Evolutionary conservation across 1,140 invertebrate genomes (phyloP).

Genomic region (Eumeta japonica): DNA sequence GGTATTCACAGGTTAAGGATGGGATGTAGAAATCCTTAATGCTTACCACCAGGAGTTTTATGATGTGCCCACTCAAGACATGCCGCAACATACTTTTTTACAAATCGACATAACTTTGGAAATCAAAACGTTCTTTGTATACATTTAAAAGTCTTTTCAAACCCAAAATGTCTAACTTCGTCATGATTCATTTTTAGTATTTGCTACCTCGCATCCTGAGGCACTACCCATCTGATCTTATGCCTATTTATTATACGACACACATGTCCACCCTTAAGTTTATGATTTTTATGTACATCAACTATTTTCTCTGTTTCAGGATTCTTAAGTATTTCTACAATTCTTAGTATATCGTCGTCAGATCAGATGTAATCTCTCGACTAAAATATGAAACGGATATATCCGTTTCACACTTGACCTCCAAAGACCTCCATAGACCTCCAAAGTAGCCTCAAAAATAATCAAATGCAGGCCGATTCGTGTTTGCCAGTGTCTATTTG

Average conservation of each 20-base stretch:
- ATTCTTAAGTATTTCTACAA: slow-evolving; percentile 13
- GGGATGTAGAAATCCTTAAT: background rate
- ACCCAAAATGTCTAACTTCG: slow-evolving; percentile 26
- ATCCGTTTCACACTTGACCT: slow-evolving; percentile 4
- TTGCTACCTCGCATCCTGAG: slow-evolving; percentile 17
- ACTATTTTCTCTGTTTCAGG: slow-evolving; percentile 4
- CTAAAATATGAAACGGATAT: slow-evolving; percentile 9
- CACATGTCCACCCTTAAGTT: slow-evolving; percentile 10
- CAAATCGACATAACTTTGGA: slow-evolving; percentile 17
- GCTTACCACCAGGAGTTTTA: slow-evolving; percentile 13
- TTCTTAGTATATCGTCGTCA: too few relatives aligned
- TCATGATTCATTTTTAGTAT: slow-evolving; percentile 26
- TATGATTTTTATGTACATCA: slow-evolving; percentile 11
- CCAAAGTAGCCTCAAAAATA: too few relatives aligned
- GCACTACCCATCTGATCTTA: slow-evolving; percentile 21
- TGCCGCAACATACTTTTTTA: slow-evolving; percentile 16
- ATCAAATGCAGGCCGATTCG: slow-evolving; percentile 17
- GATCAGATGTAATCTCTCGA: slow-evolving; percentile 6
- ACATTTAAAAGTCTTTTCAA: slow-evolving; percentile 22
- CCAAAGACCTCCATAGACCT: too few relatives aligned
- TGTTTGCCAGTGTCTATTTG: slow-evolving; percentile 6
- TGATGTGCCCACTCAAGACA: slow-evolving; percentile 21
- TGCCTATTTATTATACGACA: slow-evolving; percentile 15
- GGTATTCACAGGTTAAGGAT: background rate
- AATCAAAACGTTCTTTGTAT: slow-evolving; percentile 27